phyloP scores from a whole-genome alignment of 2,797 vertebrate genomes.

The Emys orbicularis region DNA sequence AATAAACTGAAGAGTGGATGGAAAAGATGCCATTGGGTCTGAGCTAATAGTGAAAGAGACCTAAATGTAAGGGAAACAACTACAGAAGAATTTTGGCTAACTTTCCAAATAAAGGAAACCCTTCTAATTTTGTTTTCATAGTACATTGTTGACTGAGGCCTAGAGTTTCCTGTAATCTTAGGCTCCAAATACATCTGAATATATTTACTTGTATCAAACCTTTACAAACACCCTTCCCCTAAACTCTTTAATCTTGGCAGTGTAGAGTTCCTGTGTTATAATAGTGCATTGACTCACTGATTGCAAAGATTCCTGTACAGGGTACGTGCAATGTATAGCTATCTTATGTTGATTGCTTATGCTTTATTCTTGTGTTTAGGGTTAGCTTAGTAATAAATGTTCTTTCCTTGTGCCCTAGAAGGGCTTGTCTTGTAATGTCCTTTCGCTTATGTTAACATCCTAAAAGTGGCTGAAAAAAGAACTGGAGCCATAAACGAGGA shows the following conservation, averaged over 20 bases:
- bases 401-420: constrained; percentile 43
- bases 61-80: constrained; percentile 62
- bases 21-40: constrained; percentile 67
- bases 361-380: background rate
- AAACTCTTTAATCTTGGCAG: background rate
- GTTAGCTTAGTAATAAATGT: constrained; percentile 33
- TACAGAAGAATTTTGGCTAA: constrained; percentile 48
- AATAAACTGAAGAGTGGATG: constrained; percentile 20
- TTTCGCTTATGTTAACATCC: constrained; percentile 26
- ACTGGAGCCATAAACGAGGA: fast-evolving
- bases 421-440: constrained; percentile 40
- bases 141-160: constrained; percentile 26
- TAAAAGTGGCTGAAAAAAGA: constrained; percentile 22
- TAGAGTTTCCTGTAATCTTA: constrained; percentile 32
- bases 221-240: background rate
- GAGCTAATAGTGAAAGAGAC: constrained; percentile 63
- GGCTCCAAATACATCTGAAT: constrained; percentile 41
- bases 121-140: constrained; percentile 58
- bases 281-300: background rate
- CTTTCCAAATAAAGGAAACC: constrained; percentile 31
- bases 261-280: constrained; percentile 3
- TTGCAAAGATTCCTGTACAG: constrained; percentile 33
- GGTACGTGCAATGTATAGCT: background rate
- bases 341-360: constrained; percentile 33
- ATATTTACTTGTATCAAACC: constrained; percentile 16